A percentile compares a stretch with the other conserved stretches of the same genome.
Evolutionary conservation across 2,113 vertebrate species (phyloP).

Genomic region (Lophura nycthemera): DNA sequence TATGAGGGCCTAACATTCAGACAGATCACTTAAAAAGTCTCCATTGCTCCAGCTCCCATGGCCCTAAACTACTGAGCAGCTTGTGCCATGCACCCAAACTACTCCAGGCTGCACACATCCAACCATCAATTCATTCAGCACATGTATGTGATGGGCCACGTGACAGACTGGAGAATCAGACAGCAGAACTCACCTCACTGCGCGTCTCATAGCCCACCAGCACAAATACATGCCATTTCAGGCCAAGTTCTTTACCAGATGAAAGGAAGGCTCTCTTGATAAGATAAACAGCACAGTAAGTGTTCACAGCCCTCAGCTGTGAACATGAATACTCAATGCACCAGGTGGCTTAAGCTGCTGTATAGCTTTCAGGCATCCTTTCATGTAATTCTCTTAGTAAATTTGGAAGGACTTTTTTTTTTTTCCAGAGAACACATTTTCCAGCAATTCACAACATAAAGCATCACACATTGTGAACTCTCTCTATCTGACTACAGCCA

Average conservation of each 20-base stretch:
- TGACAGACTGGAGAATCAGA: background rate
- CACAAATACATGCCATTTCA: background rate
- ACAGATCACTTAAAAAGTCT: background rate
- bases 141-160: background rate
- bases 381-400: background rate
- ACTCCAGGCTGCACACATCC: background rate
- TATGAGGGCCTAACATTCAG: background rate
- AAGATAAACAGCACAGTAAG: background rate
- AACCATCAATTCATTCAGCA: background rate
- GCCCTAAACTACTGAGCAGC: background rate
- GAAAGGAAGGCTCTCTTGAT: background rate
- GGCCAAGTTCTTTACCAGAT: background rate
- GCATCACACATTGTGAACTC: background rate
- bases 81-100: background rate
- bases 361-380: slow-evolving; percentile 12
- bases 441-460: slow-evolving; percentile 2
- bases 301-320: background rate
- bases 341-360: slow-evolving; percentile 10
- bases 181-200: background rate
- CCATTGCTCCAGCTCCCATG: background rate
- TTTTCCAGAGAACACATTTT: slow-evolving; percentile 15
- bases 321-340: background rate
- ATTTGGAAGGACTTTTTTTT: background rate
- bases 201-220: background rate
- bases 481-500: background rate